Evolutionary conservation across 1,140 invertebrate genomes (phyloP).

Genomic region (Anadara kagoshimensis): DNA sequence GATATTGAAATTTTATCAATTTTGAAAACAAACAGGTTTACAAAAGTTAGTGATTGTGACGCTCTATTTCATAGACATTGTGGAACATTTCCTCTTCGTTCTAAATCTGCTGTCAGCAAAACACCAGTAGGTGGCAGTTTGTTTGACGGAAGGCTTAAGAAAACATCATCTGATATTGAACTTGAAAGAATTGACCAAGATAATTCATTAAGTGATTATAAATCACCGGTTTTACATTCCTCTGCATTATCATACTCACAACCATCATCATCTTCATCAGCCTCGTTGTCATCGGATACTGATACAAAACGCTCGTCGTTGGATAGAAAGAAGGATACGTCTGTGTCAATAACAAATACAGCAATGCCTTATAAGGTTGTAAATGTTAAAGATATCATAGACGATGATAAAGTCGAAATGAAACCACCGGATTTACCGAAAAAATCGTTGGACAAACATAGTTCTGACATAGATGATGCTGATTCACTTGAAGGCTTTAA

Average conservation of each 20-base stretch:
- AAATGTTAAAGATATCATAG: conserved; percentile 16
- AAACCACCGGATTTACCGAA: background rate
- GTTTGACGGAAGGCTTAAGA: conserved; percentile 6
- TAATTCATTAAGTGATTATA: background rate
- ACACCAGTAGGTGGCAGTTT: conserved; percentile 8
- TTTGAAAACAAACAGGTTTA: conserved; percentile 54
- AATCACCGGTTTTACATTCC: too few relatives aligned
- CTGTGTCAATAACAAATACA: conserved; percentile 2
- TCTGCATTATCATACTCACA: background rate
- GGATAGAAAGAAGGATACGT: conserved; percentile 5
- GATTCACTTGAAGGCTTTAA: conserved; percentile 35
- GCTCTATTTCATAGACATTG: conserved; percentile 41
- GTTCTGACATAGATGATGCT: conserved; percentile 4
- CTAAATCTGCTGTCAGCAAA: conserved; percentile 37
- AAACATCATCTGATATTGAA: conserved; percentile 13
- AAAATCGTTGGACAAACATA: background rate
- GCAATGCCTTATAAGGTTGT: conserved; percentile 25
- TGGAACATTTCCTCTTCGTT: conserved; percentile 63
- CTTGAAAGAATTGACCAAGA: conserved; percentile 8
- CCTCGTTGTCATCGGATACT: background rate
- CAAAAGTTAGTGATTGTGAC: conserved; percentile 59
- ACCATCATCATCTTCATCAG: background rate
- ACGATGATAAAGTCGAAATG: background rate
- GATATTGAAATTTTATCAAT: conserved; percentile 55
- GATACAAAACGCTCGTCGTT: conserved; percentile 23